Percentiles rank a stretch among this genome's conserved stretches.
Conservation (phyloP, 2,113 vertebrate species). For the Talpa occidentalis region DNA sequence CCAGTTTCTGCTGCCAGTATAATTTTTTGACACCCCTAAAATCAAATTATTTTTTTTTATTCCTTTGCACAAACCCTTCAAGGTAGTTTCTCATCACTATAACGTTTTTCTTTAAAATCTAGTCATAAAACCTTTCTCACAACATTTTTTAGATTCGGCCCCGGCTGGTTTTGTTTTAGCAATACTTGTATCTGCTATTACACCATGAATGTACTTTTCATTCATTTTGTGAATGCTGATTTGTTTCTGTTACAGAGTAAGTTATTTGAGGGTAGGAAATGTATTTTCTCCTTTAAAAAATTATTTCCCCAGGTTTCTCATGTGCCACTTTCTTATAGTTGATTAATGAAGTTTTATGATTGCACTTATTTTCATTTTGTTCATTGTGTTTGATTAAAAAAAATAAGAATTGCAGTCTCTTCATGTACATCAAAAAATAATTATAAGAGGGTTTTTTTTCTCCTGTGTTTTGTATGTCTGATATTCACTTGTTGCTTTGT, state of each 20-base stretch:
- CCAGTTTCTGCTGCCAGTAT: background rate
- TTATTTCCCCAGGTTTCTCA: background rate
- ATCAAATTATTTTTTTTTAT: background rate
- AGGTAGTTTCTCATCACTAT: background rate
- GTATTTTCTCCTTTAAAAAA: background rate
- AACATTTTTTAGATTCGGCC: background rate
- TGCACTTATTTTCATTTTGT: conserved; percentile 23
- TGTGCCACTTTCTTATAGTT: background rate
- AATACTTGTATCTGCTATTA: background rate
- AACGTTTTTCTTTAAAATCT: background rate
- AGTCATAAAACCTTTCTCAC: background rate
- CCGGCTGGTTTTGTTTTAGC: background rate
- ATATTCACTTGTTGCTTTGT: background rate
- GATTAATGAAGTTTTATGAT: background rate
- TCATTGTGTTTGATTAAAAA: background rate
- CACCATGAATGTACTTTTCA: background rate
- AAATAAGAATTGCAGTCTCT: background rate
- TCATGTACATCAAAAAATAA: background rate
- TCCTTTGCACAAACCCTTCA: background rate
- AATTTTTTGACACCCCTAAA: background rate
- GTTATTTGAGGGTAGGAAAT: background rate
- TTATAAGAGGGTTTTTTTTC: background rate
- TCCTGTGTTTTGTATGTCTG: background rate
- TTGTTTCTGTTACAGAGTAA: background rate
- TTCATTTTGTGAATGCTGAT: background rate